Evolutionary conservation across 2,797 vertebrate genomes (phyloP), one percentile per base, ranked within the genome.

Genomic region (Enteromius fasciolatus): DNA sequence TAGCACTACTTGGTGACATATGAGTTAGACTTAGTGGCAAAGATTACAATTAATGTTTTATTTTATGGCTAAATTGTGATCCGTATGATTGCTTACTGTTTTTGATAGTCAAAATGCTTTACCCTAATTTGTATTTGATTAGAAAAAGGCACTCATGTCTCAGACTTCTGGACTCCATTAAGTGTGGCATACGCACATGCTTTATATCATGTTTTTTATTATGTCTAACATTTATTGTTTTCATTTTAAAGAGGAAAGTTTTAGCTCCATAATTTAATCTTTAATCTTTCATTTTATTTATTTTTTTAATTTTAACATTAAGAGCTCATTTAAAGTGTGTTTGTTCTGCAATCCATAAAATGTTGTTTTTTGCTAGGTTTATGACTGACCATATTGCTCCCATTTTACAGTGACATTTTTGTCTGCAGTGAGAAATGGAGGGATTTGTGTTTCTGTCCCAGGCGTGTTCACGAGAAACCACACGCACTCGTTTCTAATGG

Each of bases 391-490:
- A 52, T 66, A 78, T 48, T 73, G 80, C 81, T 77, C 59, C 41
- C 48, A 75, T 67, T 84, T 68, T 75, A 84, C 48, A 18, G 69
- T 57, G 69, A 84, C 82, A 78, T 70, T 70, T 59, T 69, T 8
- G n/a, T 80, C 73, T 28, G 64, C 28, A 72, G 41, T 80, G 63
- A 81, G 78, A 84, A 73, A 69, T 68, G 72, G 69, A 52, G 63
- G 78, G 39, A 76, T 76, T 69, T 39, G 72, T 67, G 50, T 79
- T 46, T 79, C 57, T 67, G 70, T 84, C 83, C 83, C 74, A 59
- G 59, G 64, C 63, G 78, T 76, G 39, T 69, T 76, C 59, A 46
- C 11, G 8, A 50, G 70, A 80, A 80, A 78, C 67, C 74, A 66
- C 75, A 82, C 69, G 28, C 54, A 73, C 59, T 74, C 52, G 68